Evolutionary conservation across 2,888 invertebrate species (phyloP), one percentile per base, ranked within the genome.

Genomic region (Timema cristinae): DNA sequence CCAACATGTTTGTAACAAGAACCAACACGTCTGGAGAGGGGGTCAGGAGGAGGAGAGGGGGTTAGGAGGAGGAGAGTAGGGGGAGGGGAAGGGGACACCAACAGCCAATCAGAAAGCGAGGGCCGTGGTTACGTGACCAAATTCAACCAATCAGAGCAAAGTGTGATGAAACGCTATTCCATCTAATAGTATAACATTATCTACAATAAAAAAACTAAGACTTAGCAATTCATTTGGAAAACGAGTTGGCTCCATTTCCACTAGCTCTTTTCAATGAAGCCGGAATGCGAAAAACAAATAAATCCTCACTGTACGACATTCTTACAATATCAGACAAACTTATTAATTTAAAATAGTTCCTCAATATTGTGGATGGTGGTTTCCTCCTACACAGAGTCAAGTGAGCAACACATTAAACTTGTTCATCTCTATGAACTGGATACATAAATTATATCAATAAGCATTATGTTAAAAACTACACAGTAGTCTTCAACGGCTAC

Each of bases 221-320:
- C 7, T 4, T 63, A 7, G 0, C 8, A 63, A 15, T 32, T 32
- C 13, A 32, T 63, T 10, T 63, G 63, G 63, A 63, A 13, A 47
- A 32, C 7, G 63, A 63, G 32, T 63, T 63, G 16, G 16, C 63
- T 8, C 16, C 63, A 63, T 63, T 63, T 32, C 63, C 63, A 13
- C 7, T 63, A 13, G 32, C 63, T 32, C 63, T 63, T 32, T 63
- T 63, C 32, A 63, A 63, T 6, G 32, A 63, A 63, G 63, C 0
- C 10, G 63, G 63, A 11, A 16, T 63, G 32, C 16, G 63, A 7
- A 15, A 63, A 16, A 32, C 32, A 63, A 63, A 63, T 32, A 32
- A 4, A 32, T 32, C 32, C 4, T 32, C 32, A 32, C 4, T 32
- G 32, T 32, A 32, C 32, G 32, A 32, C 32, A 32, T 32, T 1